Evolutionary conservation across 2,113 vertebrate genomes (phyloP), one percentile per base, ranked within the genome.

Genomic region (Pseudonaja textilis): DNA sequence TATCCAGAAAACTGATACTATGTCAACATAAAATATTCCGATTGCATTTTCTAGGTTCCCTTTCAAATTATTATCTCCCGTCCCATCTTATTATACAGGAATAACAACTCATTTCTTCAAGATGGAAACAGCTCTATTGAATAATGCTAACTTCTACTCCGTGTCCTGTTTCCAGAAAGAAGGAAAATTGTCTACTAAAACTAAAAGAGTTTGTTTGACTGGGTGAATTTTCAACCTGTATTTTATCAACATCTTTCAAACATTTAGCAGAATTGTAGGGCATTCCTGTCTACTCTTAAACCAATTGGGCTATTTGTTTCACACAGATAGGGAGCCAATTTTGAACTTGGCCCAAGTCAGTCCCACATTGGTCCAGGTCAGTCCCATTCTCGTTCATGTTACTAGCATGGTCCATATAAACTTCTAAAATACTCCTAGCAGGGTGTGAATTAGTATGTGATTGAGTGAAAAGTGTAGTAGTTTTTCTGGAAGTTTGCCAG

Each of bases 1-100:
- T 86, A 57, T 9, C 57, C 11, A 20, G 54, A 52, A 47, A 89
- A 81, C 26, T 89, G 16, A 10, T 23, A 18, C 14, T 69, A n/a
- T 45, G 29, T 12, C 50, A 54, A 74, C 50, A n/a, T 4, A 45
- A 34, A 39, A 42, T 45, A 11, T 56, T 89, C 1, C 25, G 64
- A 94, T 45, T 94, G 90, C 4, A 8, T 91, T 91, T 94, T 91
- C 64, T 93, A 59, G 94, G 88, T 42, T 89, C 23, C 4, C 20
- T 59, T 52, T 91, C 20, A 69, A 85, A 90, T 0, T 0, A 16
- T 59, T 92, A 94, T 92, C 34, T 34, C 12, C 92, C 94, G 88
- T 59, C 10, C 14, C 90, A 39, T 26, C 16, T 20, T 11, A 89
- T 81, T 56, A 85, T 55, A 81, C 1, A 56, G 8, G 74, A 92